Evolutionary conservation across 1,140 invertebrate genomes (phyloP), one percentile per base, ranked within the genome.

Genomic region (Drosophila lacertosa): DNA sequence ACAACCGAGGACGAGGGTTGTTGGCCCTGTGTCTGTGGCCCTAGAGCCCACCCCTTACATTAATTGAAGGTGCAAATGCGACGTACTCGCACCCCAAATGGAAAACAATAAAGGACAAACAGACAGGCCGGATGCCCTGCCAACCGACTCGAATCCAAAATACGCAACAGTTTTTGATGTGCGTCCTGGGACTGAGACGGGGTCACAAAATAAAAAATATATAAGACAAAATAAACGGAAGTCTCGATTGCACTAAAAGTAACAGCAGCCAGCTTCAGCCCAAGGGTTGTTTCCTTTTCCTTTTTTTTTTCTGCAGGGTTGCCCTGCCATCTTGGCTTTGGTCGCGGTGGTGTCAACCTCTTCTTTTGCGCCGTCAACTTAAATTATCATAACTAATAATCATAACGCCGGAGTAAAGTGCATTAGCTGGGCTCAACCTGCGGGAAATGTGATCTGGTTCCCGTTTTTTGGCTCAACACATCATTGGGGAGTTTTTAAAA

Each of bases 331-430:
- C 76, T 58, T 80, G 81, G 40, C 75, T 44, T 53, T 11, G 48
- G 45, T 37, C 33, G 40, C 47, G 59, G 75, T 68, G 75, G 81
- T 84, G 80, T 86, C 82, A 84, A 84, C 77, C 74, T 33, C 58
- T 77, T 33, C 58, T 88, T 88, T 75, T 88, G 73, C 77, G 81
- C 64, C 77, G 77, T 60, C 77, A 88, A 88, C 60, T 77, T 65
- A 74, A 84, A 84, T 84, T 84, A 84, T 84, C 82, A 84, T 84
- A 84, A 84, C 82, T 84, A 84, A 86, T 86, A 88, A 86, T 86
- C 82, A 82, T 88, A 86, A 74, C 57, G 69, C 77, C 59, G 44
- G 53, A n/a, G 50, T 37, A 72, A 76, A 69, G 77, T 82, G 69
- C 79, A 66, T 42, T 74, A 74, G 37, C 15, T 42, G 33, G 58